These are phyloP conservation scores for Drosophila tsacasi DNA, from an alignment of 1,140 invertebrate species.

Conservation along the genomic window DNA sequence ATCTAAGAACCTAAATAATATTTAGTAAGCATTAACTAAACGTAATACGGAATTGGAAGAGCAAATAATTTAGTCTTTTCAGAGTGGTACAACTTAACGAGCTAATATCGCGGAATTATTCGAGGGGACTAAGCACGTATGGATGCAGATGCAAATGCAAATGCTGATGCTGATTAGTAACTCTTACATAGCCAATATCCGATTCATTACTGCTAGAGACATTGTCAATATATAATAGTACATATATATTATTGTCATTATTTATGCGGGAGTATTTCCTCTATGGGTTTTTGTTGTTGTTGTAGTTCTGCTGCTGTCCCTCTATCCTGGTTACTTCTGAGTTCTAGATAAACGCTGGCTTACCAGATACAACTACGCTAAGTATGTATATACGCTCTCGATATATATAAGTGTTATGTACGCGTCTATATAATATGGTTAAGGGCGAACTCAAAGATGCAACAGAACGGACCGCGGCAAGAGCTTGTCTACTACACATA, in stretches of 20 bases:
- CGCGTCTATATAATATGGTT: conserved; percentile 34
- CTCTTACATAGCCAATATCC: conserved; percentile 58
- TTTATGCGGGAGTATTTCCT: conserved; percentile 80
- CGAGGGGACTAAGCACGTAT: conserved; percentile 29
- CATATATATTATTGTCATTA: conserved; percentile 83
- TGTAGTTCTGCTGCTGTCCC: conserved; percentile 43
- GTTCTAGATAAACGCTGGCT: conserved; percentile 64
- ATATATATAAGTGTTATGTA: conserved; percentile 53
- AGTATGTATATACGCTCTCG: conserved; percentile 38
- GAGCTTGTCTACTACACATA: conserved; percentile 54
- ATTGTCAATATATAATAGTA: conserved; percentile 65
- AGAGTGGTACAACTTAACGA: conserved; percentile 66
- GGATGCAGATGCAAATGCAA: conserved; percentile 32
- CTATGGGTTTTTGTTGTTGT: conserved; percentile 59
- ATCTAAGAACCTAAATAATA: conserved; percentile 52
- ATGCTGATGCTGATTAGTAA: conserved; percentile 53
- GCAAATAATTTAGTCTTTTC: conserved; percentile 81
- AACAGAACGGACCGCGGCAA: conserved; percentile 57
- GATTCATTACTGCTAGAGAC: conserved; percentile 62
- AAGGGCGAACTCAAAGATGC: conserved; percentile 60
- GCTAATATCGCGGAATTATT: conserved; percentile 74
- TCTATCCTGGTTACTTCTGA: conserved; percentile 42
- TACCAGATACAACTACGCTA: conserved; percentile 67
- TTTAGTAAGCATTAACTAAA: conserved; percentile 55
- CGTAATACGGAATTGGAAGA: conserved; percentile 72